Percentiles rank a stretch among this genome's conserved stretches.
Conservation (phyloP, 2,797 vertebrate genomes). For the Botia kubotai region DNA sequence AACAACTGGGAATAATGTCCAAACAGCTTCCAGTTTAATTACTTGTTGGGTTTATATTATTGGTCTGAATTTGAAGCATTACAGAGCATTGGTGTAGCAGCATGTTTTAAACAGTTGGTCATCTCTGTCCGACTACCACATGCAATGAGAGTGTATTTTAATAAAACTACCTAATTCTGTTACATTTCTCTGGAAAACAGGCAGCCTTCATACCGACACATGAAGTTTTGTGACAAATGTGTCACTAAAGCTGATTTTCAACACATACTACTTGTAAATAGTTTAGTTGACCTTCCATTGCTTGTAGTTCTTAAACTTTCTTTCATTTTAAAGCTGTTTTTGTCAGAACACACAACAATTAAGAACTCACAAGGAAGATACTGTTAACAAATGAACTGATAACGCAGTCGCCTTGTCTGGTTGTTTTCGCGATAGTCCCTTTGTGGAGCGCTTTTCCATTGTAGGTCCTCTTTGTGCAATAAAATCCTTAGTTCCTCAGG, state of each 20-base stretch:
- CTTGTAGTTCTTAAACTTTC: conserved; percentile 12
- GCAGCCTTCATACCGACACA: not conserved
- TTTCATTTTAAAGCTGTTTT: conserved; percentile 12
- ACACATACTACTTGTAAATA: not conserved
- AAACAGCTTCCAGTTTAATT: not conserved
- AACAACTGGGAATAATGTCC: not conserved
- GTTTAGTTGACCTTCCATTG: conserved; percentile 16
- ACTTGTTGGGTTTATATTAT: not conserved
- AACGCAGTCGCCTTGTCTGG: not conserved
- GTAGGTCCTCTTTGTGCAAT: conserved; percentile 49
- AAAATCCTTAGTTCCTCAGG: conserved; percentile 48
- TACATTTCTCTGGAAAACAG: not conserved
- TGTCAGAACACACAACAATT: not conserved
- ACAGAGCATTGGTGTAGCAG: not conserved
- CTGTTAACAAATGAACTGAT: conserved; percentile 4
- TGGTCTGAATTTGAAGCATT: not conserved
- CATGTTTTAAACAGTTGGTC: not conserved
- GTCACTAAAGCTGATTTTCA: not conserved
- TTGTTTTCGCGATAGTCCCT: not conserved
- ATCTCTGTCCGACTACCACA: conserved; percentile 28
- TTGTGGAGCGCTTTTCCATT: conserved; percentile 12
- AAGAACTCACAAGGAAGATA: not conserved
- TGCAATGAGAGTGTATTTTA: conserved; percentile 34
- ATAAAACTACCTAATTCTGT: conserved; percentile 5
- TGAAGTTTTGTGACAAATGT: conserved; percentile 3